A percentile compares a stretch with the other conserved stretches of the same genome.
Conservation (phyloP, 2,113 vertebrate genomes). For the Leptosomus discolor region DNA sequence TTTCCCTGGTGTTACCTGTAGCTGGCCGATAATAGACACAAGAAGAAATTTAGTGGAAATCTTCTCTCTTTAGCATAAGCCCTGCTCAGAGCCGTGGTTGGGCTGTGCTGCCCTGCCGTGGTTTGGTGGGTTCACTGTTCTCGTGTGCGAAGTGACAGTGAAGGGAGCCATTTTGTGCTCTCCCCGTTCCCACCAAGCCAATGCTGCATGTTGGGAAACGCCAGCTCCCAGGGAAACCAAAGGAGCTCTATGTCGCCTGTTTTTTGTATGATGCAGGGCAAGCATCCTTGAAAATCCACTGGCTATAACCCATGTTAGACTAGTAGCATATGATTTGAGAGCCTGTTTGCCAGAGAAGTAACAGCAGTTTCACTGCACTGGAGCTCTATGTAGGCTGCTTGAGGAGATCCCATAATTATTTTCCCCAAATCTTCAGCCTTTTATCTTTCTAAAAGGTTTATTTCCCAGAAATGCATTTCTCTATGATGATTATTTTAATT, state of each 20-base stretch:
- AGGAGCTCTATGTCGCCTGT: neutral
- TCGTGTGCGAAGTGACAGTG: fast-evolving
- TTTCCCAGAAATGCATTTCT: neutral
- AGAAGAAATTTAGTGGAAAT: neutral
- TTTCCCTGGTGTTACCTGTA: neutral
- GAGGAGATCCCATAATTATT: neutral
- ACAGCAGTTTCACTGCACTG: neutral
- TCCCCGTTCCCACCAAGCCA: neutral
- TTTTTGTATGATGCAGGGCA: neutral
- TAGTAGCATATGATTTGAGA: neutral
- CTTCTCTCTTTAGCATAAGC: neutral
- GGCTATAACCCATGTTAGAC: neutral
- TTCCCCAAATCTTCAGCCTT: neutral
- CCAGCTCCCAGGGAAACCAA: neutral
- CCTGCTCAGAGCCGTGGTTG: neutral
- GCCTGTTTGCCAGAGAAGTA: neutral
- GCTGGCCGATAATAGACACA: neutral
- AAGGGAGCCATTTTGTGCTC: fast-evolving
- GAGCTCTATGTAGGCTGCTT: neutral
- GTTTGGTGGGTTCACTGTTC: neutral
- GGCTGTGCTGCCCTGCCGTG: neutral
- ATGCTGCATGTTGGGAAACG: fast-evolving
- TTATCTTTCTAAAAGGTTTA: neutral
- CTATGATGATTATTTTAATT: neutral
- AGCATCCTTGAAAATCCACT: neutral